Percentiles rank a stretch among this genome's conserved stretches.
Evolutionary conservation across 2,113 vertebrate species (phyloP).

Genomic region (Melanerpes aurifrons): DNA sequence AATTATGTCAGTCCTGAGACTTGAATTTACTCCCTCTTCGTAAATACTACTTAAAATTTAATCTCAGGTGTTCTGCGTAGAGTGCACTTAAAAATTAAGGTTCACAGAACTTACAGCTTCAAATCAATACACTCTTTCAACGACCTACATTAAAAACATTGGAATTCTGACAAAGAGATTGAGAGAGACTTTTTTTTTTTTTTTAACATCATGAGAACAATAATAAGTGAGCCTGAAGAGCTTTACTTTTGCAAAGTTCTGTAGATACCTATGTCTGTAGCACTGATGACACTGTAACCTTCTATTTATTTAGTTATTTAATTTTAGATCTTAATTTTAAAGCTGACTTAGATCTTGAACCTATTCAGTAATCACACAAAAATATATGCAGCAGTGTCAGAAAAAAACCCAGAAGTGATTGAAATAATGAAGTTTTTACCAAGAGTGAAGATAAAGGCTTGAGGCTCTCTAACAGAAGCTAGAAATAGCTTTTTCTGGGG

Average conservation of each 20-base stretch:
- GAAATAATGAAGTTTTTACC: not conserved
- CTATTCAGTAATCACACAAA: not conserved
- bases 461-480: not conserved
- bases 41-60: conserved; percentile 73
- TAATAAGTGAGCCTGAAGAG: conserved; percentile 28
- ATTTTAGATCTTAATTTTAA: not conserved
- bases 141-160: conserved; percentile 19
- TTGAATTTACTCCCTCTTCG: conserved; percentile 64
- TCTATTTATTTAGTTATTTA: not conserved
- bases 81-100: conserved; percentile 60
- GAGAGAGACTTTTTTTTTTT: conserved; percentile 20
- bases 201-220: conserved; percentile 11
- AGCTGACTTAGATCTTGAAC: not conserved
- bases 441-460: not conserved
- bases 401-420: accelerated
- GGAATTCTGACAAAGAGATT: conserved; percentile 6
- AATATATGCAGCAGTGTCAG: not conserved
- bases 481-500: not conserved
- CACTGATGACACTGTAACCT: not conserved
- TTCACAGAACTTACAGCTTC: conserved; percentile 48
- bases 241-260: not conserved
- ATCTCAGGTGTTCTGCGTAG: conserved; percentile 70
- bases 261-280: not conserved
- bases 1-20: conserved; percentile 64
- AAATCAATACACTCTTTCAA: conserved; percentile 29